phyloP scores from a whole-genome alignment of 2,113 vertebrate genomes.

The Leptobrachium ailaonicum region DNA sequence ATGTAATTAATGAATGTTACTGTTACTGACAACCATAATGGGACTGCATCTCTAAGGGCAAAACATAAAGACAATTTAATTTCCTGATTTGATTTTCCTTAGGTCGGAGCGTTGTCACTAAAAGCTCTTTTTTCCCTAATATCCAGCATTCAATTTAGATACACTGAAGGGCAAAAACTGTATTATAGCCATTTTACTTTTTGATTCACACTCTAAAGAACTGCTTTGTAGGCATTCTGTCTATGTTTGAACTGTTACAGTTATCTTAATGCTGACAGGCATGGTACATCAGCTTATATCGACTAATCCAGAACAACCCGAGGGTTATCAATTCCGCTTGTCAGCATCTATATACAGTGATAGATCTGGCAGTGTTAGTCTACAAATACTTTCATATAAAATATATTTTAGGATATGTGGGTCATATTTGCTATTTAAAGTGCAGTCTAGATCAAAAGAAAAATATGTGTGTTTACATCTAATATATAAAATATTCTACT shows the following conservation, averaged over 20 bases:
- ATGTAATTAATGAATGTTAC: too few species aligned
- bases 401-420: too few species aligned
- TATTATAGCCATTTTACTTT: background rate
- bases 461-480: too few species aligned
- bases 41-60: too few species aligned
- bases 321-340: background rate
- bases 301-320: background rate
- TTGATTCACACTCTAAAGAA: background rate
- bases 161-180: background rate
- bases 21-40: too few species aligned
- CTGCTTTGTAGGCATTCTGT: background rate
- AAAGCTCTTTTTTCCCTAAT: background rate
- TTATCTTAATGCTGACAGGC: conserved; percentile 5
- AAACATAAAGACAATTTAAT: background rate
- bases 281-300: background rate
- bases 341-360: background rate
- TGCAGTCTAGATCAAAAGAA: too few species aligned
- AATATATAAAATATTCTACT: too few species aligned
- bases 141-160: background rate
- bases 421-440: too few species aligned
- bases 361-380: background rate
- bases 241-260: conserved; percentile 1
- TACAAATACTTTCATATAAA: background rate
- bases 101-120: background rate
- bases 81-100: background rate